A percentile compares a stretch with the other conserved stretches of the same genome.
Evolutionary conservation across 2,113 vertebrate species (phyloP).

Genomic region (Eulacestoma nigropectus): DNA sequence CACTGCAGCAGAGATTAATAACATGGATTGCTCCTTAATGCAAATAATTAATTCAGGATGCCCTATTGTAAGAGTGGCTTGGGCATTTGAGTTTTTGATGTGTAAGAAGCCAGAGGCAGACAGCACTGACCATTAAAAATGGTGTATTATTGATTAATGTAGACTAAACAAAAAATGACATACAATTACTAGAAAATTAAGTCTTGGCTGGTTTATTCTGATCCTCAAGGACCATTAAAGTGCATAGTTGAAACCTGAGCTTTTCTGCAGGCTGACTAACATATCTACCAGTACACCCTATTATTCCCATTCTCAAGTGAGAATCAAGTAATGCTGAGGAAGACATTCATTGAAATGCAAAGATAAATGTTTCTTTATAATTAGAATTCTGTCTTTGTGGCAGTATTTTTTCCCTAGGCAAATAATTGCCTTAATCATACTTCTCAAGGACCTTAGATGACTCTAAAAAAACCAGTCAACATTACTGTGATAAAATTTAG

Average conservation of each 20-base stretch:
- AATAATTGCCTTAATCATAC: conserved; percentile 3
- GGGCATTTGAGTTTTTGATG: neutral
- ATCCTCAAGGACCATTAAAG: neutral
- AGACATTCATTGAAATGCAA: neutral
- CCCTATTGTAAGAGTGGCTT: neutral
- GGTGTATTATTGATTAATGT: neutral
- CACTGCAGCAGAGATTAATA: neutral
- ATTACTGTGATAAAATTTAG: conserved; percentile 8
- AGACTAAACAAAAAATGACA: conserved; percentile 41
- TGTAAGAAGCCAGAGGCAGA: neutral
- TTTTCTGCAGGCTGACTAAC: neutral
- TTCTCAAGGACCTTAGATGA: neutral
- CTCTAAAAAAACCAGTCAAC: neutral
- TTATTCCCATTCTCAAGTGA: neutral
- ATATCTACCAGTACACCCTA: neutral
- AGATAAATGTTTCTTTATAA: conserved; percentile 27
- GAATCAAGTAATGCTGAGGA: neutral
- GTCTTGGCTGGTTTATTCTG: neutral
- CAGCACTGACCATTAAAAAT: neutral
- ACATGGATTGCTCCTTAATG: neutral
- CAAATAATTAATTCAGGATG: neutral
- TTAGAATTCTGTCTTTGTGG: conserved; percentile 10
- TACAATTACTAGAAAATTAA: conserved; percentile 1
- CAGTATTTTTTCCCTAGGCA: neutral
- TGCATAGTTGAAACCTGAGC: neutral